Conservation (phyloP, 2,113 vertebrate genomes). For the Myxocyprinus asiaticus region DNA sequence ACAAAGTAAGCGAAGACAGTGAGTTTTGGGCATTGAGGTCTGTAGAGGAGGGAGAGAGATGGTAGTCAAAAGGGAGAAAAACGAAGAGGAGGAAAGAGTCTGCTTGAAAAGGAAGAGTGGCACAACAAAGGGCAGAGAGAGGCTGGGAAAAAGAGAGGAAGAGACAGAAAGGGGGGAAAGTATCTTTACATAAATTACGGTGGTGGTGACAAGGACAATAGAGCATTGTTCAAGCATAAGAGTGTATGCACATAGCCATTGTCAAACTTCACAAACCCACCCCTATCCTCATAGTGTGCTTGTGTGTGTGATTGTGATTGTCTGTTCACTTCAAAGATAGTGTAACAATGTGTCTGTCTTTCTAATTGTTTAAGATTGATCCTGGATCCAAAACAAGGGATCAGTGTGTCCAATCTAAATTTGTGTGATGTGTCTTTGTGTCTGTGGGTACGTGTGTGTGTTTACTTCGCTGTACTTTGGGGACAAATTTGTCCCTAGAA, state of each 20-base stretch:
- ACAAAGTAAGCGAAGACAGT: conserved; percentile 56
- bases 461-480: no score
- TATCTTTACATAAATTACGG: conserved; percentile 81
- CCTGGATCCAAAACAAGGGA: conserved; percentile 26
- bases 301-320: conserved; percentile 12
- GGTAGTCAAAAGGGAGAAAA: conserved; percentile 5
- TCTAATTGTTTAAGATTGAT: conserved; percentile 38
- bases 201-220: conserved; percentile 70
- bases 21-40: conserved; percentile 31
- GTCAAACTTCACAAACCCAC: conserved; percentile 34
- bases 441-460: no score
- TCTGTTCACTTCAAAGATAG: conserved; percentile 46
- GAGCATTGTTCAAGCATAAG: conserved; percentile 72
- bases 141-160: conserved; percentile 52
- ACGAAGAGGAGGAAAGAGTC: conserved; percentile 36
- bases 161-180: conserved; percentile 60
- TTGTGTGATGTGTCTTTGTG: background rate
- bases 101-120: conserved; percentile 23
- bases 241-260: conserved; percentile 53
- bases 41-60: conserved; percentile 54
- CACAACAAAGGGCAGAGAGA: conserved; percentile 61
- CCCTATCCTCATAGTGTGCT: conserved; percentile 13
- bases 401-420: conserved; percentile 30
- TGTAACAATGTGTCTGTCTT: conserved; percentile 39
- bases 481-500: no score